Evolutionary conservation across 2,797 vertebrate species (phyloP).

Genomic region (Carcharodon carcharias): DNA sequence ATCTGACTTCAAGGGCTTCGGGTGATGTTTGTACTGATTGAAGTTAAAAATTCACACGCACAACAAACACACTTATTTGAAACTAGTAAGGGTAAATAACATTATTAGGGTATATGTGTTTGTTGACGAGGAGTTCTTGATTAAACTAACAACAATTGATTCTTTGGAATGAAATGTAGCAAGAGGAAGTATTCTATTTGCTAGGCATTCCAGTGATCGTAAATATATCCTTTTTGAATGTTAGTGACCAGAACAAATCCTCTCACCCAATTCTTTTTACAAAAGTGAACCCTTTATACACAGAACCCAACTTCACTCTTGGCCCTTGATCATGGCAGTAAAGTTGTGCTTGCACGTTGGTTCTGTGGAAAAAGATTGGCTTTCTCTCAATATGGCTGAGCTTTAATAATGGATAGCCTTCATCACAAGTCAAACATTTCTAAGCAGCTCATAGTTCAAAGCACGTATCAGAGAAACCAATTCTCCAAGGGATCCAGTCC

Average conservation of each 20-base stretch:
- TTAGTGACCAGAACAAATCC: neutral
- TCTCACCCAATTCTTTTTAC: neutral
- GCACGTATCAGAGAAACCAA: constrained; percentile 29
- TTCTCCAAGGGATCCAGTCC: constrained; percentile 33
- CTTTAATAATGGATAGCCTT: constrained; percentile 36
- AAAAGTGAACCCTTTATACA: neutral
- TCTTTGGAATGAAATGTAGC: neutral
- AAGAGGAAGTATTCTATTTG: neutral
- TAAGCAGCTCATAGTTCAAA: constrained; percentile 36
- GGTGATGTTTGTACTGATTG: too few relatives aligned
- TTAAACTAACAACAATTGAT: neutral
- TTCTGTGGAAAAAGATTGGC: constrained; percentile 10
- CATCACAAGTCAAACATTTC: constrained; percentile 38
- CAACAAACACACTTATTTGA: neutral
- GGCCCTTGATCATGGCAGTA: neutral
- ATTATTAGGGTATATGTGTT: neutral
- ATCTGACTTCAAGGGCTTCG: neutral
- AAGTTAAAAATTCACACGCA: neutral
- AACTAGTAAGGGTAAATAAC: neutral
- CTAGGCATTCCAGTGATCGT: neutral
- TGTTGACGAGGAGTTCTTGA: neutral
- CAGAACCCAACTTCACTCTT: neutral
- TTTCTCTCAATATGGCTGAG: constrained; percentile 23
- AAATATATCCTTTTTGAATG: neutral
- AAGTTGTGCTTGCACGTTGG: neutral